Conservation (phyloP, 2,797 vertebrate species). For the Apogon hyalosoma region DNA sequence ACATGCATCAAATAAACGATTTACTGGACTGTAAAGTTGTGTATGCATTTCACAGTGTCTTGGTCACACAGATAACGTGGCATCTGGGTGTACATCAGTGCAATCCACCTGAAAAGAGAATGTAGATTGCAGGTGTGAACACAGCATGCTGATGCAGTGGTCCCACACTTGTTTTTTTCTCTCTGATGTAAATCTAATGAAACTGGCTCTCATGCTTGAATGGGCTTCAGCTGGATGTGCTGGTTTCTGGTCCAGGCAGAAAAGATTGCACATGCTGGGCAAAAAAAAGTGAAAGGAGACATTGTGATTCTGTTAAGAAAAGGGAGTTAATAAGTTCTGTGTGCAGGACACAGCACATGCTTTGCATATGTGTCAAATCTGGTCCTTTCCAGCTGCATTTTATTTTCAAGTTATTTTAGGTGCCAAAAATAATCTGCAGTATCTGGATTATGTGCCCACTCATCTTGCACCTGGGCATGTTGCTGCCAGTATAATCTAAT, state of each 20-base stretch:
- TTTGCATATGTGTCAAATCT: slow-evolving; percentile 61
- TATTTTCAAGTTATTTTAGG: slow-evolving; percentile 21
- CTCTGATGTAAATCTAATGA: slow-evolving; percentile 67
- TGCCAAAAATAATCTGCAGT: slow-evolving; percentile 52
- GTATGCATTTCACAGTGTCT: slow-evolving; percentile 44
- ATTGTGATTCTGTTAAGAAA: slow-evolving; percentile 57
- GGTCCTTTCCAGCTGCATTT: slow-evolving; percentile 42
- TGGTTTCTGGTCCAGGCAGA: slow-evolving; percentile 51
- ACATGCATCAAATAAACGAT: neutral
- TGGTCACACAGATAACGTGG: slow-evolving; percentile 24
- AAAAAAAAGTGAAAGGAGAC: slow-evolving; percentile 52
- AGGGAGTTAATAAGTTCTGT: slow-evolving; percentile 58
- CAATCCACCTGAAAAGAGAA: slow-evolving; percentile 51
- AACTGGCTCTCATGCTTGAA: slow-evolving; percentile 53
- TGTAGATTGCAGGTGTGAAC: slow-evolving; percentile 42
- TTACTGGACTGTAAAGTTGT: slow-evolving; percentile 19
- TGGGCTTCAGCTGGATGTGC: slow-evolving; percentile 31
- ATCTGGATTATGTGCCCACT: slow-evolving; percentile 28
- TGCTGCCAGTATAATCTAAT: slow-evolving; percentile 25
- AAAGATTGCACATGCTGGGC: slow-evolving; percentile 39
- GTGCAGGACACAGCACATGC: slow-evolving; percentile 40
- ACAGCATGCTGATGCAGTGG: slow-evolving; percentile 37
- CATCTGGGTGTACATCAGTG: slow-evolving; percentile 22
- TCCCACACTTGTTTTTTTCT: slow-evolving; percentile 43
- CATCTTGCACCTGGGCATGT: slow-evolving; percentile 20